Evolutionary conservation across 2,797 vertebrate genomes (phyloP), one percentile per base, ranked within the genome.

Genomic region (Darevskia nairensis): DNA sequence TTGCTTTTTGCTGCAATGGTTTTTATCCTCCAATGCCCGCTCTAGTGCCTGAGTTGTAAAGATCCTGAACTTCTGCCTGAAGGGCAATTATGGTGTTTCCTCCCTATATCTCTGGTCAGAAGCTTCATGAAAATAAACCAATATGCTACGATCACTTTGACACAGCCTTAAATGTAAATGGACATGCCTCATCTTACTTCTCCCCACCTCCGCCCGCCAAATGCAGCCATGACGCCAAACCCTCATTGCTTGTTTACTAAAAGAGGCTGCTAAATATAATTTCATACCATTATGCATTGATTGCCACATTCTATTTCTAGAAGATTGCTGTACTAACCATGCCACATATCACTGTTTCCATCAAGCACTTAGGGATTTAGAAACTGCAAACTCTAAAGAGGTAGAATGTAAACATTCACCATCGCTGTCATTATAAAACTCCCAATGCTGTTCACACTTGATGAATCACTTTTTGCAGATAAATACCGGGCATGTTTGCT

Each of bases 321-420:
- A 41, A 50, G 27, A 76, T 61, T 55, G 64, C 4, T 29, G n/a
- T 46, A 66, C 68, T 32, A 84, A 41, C 19, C 41, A 61, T 84
- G 78, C 35, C 15, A 80, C 32, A 59, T 32, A 75, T 66, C 29
- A 68, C 35, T 69, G 77, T 84, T 55, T 90, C 76, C 27, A 90
- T 41, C 68, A 80, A 81, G 59, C 71, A 84, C 89, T 76, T 8
- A 76, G 35, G 59, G 35, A 85, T 87, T 85, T 85, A 66, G 19
- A 87, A 87, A 84, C 21, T 77, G 59, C 82, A 76, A 80, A 50
- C 27, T 84, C 86, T 75, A 68, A 80, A 55, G 5, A 80, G 59
- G 77, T 19, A 80, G 82, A 87, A 80, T 80, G 82, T 59, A 85
- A 90, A 81, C 77, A 87, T 90, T 32, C 44, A 66, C 21, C 39